These are phyloP conservation scores for Tapirus indicus DNA, from an alignment of 2,797 vertebrate genomes.

Conservation along the genomic window DNA sequence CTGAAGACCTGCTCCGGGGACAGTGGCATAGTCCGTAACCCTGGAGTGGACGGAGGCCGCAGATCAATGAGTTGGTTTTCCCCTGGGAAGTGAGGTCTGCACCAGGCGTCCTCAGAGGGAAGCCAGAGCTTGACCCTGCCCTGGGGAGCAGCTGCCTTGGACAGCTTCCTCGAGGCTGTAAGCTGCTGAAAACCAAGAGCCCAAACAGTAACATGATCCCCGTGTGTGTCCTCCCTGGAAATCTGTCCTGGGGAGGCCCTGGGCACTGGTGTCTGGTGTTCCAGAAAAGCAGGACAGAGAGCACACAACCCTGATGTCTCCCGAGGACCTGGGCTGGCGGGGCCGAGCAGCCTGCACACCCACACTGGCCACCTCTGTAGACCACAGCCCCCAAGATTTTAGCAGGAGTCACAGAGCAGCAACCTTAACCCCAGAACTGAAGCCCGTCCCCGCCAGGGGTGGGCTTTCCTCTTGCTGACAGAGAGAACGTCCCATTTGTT, in stretches of 20 bases:
- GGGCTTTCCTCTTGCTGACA: too few relatives aligned
- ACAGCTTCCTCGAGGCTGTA: not conserved
- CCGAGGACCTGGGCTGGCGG: accelerated
- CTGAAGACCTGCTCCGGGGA: not conserved
- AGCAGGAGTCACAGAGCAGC: accelerated
- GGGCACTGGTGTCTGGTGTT: not conserved
- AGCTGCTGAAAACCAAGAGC: conserved; percentile 54
- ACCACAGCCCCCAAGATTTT: not conserved
- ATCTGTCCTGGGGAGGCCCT: conserved; percentile 42
- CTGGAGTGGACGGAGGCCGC: not conserved
- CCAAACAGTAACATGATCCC: conserved; percentile 60
- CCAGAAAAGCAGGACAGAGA: conserved; percentile 41
- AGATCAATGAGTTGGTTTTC: not conserved
- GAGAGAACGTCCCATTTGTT: not conserved
- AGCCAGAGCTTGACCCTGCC: not conserved
- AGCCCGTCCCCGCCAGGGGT: accelerated
- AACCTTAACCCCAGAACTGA: not conserved
- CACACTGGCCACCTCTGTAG: not conserved
- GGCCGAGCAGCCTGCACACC: not conserved
- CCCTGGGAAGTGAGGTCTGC: not conserved
- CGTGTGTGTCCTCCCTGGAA: conserved; percentile 57
- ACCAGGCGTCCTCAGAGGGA: not conserved
- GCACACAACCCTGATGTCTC: not conserved
- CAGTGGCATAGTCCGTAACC: not conserved
- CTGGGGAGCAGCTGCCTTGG: conserved; percentile 62